Evolutionary conservation across 2,888 invertebrate species (phyloP), one percentile per base, ranked within the genome.

Genomic region (Keiferia lycopersicella): DNA sequence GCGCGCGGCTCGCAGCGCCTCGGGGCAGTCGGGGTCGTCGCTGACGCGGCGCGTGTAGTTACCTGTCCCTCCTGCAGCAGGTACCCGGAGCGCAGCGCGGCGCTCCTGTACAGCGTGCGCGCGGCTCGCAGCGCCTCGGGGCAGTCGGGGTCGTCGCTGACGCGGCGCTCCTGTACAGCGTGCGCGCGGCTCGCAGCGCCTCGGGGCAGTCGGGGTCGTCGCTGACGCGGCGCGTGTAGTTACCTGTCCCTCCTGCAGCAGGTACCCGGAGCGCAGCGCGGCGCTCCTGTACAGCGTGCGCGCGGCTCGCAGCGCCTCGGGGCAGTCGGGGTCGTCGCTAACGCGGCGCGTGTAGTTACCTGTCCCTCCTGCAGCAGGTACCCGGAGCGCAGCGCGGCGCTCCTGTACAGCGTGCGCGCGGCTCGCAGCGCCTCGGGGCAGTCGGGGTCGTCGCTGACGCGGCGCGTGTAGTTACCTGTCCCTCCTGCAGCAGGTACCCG

Each of bases 111-210:
- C 93, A 99, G 94, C 92, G 98, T 96, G 65, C 94, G 74, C 10
- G 98, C 98, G 84, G 97, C 97, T 65, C 96, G 95, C 80, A 95
- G 95, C 12, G 98, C 97, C 1, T 93, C 93, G 14, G 94, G 91
- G 86, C 98, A 97, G 45, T 94, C 94, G 53, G 95, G 93, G 83
- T 97, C 96, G 66, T 94, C 93, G 68, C 94, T 94, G 20, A 99
- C 96, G 75, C 97, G 94, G 99, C 98, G 12, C 98, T n/a, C 81
- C 96, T 95, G 93, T 96, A 97, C 93, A 99, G 94, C 92, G 98
- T 96, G 65, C 94, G 74, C 10, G 98, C 98, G 84, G 97, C 97
- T 65, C 96, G 95, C 80, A 95, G 95, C 12, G 98, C 97, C 1
- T 93, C 93, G 14, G 94, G 91, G 86, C 98, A 97, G 41, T 94